Evolutionary conservation across 2,113 vertebrate genomes (phyloP).

Genomic region (Neodon shergylaensis): DNA sequence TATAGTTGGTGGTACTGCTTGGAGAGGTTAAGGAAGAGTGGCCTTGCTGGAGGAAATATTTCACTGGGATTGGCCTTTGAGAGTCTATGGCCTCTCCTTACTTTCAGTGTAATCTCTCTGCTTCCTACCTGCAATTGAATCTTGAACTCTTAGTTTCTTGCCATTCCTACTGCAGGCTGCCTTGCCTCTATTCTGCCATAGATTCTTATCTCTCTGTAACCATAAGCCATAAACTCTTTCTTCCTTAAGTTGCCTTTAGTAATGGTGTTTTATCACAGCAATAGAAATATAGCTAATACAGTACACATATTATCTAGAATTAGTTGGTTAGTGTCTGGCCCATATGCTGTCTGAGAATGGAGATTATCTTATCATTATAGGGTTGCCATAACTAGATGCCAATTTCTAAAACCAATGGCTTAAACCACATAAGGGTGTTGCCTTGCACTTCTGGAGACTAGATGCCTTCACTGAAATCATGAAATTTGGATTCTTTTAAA

Average conservation of each 20-base stretch:
- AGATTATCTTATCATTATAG: neutral
- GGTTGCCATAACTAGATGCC: neutral
- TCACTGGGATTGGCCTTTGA: neutral
- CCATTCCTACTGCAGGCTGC: neutral
- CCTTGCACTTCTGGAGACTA: neutral
- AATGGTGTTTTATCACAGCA: neutral
- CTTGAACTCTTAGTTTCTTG: neutral
- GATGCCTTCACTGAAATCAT: neutral
- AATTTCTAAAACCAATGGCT: neutral
- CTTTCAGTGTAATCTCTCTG: neutral
- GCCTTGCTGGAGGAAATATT: neutral
- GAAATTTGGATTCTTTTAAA: neutral
- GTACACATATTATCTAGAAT: neutral
- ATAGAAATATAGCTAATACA: neutral
- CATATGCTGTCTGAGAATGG: neutral
- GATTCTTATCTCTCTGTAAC: neutral
- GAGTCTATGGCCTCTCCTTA: too few species aligned
- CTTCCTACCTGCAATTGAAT: neutral
- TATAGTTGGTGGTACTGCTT: neutral
- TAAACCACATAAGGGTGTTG: neutral
- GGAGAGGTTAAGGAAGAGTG: neutral
- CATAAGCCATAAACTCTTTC: neutral
- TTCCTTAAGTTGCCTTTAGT: neutral
- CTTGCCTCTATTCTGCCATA: neutral
- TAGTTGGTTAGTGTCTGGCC: neutral